Conservation (phyloP, 2,797 vertebrate genomes). For the Taenioides sp. region DNA sequence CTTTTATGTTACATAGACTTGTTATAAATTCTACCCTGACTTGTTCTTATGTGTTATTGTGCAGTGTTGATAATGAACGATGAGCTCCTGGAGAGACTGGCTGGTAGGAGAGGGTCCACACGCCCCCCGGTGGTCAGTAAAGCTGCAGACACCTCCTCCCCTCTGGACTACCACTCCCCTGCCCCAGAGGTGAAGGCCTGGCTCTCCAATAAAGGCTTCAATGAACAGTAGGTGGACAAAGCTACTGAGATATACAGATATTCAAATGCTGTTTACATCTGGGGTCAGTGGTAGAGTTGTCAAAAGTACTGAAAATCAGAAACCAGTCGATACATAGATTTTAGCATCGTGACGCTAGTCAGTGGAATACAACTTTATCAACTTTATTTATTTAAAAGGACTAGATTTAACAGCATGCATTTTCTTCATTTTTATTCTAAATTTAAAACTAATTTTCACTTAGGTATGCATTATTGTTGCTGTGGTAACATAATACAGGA, state of each 20-base stretch:
- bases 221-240: constrained; percentile 73
- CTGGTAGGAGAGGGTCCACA: constrained; percentile 49
- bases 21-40: not conserved
- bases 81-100: constrained; percentile 81
- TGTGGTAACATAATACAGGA: too few relatives aligned
- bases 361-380: too few relatives aligned
- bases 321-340: too few relatives aligned
- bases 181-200: constrained; percentile 77
- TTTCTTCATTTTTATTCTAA: too few relatives aligned
- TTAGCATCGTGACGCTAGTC: too few relatives aligned
- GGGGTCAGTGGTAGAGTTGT: too few relatives aligned
- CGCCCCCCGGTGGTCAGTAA: constrained; percentile 60
- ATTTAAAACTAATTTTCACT: too few relatives aligned
- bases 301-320: too few relatives aligned
- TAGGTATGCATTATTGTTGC: too few relatives aligned
- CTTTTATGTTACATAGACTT: not conserved
- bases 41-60: constrained; percentile 13
- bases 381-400: too few relatives aligned
- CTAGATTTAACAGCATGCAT: too few relatives aligned
- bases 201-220: constrained; percentile 84
- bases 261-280: too few relatives aligned
- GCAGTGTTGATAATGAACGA: constrained; percentile 79
- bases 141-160: constrained; percentile 44
- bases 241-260: not conserved
- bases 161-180: constrained; percentile 72